Evolutionary conservation across 2,888 invertebrate species (phyloP).

Genomic region (Magallana nippona): DNA sequence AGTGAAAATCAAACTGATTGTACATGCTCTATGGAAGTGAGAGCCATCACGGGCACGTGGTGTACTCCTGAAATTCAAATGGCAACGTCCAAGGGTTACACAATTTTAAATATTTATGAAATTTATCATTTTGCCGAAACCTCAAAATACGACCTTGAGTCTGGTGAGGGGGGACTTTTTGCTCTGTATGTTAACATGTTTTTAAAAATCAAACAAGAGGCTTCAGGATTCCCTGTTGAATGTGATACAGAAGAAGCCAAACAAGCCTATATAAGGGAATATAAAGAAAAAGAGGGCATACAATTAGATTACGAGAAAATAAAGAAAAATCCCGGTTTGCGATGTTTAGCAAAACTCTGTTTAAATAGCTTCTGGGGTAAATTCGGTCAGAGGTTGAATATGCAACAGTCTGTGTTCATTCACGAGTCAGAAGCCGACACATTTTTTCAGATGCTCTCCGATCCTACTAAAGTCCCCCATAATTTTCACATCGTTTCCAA

Average conservation of each 20-base stretch:
- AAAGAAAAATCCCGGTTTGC: slow-evolving; percentile 49
- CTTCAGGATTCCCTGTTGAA: slow-evolving; percentile 63
- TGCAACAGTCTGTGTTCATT: not conserved
- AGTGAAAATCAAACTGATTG: slow-evolving; percentile 65
- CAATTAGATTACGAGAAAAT: slow-evolving; percentile 37
- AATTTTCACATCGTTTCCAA: slow-evolving; percentile 40
- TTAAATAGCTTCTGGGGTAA: not conserved
- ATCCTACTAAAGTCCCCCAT: not conserved
- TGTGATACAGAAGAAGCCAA: slow-evolving; percentile 54
- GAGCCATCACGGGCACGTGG: slow-evolving; percentile 72
- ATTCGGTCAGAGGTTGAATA: not conserved
- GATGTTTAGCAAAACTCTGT: slow-evolving; percentile 50
- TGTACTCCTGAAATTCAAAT: slow-evolving; percentile 73
- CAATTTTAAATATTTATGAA: slow-evolving; percentile 69
- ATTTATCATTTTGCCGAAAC: slow-evolving; percentile 69
- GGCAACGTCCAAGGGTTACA: slow-evolving; percentile 72
- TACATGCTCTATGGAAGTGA: slow-evolving; percentile 65
- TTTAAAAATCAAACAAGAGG: slow-evolving; percentile 65
- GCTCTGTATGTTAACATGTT: slow-evolving; percentile 71
- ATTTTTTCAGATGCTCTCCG: slow-evolving; percentile 4
- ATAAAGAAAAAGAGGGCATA: slow-evolving; percentile 50
- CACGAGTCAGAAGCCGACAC: slow-evolving; percentile 4
- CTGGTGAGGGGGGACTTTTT: slow-evolving; percentile 66
- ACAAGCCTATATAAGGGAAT: slow-evolving; percentile 54
- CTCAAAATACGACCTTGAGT: slow-evolving; percentile 53